These are phyloP conservation scores for Cinclus cinclus DNA, from an alignment of 2,113 vertebrate species.

Conservation along the genomic window DNA sequence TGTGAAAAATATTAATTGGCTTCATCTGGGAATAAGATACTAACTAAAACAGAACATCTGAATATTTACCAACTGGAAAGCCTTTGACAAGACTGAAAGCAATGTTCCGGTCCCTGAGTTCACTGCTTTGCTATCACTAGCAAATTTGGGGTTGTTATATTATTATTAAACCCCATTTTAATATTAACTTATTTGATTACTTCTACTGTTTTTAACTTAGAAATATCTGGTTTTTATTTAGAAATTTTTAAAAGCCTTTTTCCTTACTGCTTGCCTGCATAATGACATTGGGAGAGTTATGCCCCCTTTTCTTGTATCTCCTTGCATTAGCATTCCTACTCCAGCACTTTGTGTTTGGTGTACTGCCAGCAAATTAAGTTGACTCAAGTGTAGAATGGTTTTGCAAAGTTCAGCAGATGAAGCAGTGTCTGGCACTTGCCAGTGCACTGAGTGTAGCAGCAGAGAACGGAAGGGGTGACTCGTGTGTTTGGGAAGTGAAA, in stretches of 20 bases:
- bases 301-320: background rate
- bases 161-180: background rate
- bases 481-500: background rate
- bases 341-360: background rate
- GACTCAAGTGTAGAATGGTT: background rate
- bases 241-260: background rate
- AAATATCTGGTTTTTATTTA: background rate
- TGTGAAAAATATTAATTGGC: background rate
- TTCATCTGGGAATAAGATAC: background rate
- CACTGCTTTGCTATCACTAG: background rate
- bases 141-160: background rate
- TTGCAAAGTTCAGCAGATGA: background rate
- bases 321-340: background rate
- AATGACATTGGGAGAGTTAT: background rate
- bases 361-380: background rate
- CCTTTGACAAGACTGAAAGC: background rate
- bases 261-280: background rate
- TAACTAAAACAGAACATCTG: background rate
- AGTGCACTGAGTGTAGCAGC: background rate
- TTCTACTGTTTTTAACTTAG: background rate
- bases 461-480: background rate
- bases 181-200: background rate
- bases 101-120: background rate
- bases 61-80: background rate
- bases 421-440: background rate